phyloP scores from a whole-genome alignment of 2,888 invertebrate genomes.

The Sialis fuliginosa region DNA sequence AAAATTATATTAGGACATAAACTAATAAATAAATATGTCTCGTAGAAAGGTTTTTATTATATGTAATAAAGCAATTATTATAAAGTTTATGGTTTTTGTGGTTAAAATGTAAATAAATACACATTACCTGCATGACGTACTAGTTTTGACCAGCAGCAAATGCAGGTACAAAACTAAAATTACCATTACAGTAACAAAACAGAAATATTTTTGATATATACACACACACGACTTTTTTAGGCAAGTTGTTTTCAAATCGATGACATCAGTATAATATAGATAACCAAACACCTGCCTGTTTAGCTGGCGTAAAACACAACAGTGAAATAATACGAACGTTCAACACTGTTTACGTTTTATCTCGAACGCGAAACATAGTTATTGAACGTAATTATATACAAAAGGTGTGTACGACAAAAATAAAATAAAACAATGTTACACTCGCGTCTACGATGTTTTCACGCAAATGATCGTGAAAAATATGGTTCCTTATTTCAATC shows the following conservation, averaged over 20 bases:
- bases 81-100: neutral
- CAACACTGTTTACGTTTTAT: neutral
- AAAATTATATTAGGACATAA: no score
- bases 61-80: no score
- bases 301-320: slow-evolving; percentile 16
- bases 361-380: neutral
- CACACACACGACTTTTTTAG: neutral
- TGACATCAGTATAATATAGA: neutral
- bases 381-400: neutral
- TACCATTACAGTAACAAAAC: neutral
- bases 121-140: neutral
- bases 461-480: slow-evolving; percentile 36
- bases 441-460: slow-evolving; percentile 12
- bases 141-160: neutral
- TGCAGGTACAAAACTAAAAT: neutral
- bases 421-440: neutral
- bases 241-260: neutral
- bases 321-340: neutral
- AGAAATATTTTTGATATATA: neutral
- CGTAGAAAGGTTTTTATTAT: no score
- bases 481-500: slow-evolving; percentile 36
- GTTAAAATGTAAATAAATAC: neutral
- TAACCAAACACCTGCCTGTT: slow-evolving; percentile 26
- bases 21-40: no score
- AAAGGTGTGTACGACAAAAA: neutral